A percentile compares a stretch with the other conserved stretches of the same genome.
Evolutionary conservation across 2,113 vertebrate genomes (phyloP).

Genomic region (Columba janthina): DNA sequence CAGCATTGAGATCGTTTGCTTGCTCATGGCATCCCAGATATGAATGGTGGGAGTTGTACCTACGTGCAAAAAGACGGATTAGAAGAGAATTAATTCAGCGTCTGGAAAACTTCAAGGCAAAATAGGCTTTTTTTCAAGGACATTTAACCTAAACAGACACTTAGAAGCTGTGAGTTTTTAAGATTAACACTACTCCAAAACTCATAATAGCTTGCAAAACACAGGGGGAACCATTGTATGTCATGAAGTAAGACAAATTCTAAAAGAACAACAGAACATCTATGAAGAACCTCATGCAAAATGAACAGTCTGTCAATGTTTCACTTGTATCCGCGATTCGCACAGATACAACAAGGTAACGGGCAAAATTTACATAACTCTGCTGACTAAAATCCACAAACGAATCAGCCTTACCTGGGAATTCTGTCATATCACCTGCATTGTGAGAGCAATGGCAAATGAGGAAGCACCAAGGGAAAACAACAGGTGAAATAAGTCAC

Average conservation of each 20-base stretch:
- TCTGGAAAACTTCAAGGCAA: background rate
- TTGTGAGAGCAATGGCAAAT: conserved; percentile 84
- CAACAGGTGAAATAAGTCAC: conserved; percentile 81
- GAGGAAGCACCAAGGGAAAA: conserved; percentile 83
- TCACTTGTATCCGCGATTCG: conserved; percentile 62
- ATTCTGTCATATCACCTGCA: conserved; percentile 89
- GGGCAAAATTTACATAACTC: conserved; percentile 17
- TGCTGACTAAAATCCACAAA: conserved; percentile 51
- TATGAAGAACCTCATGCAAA: conserved; percentile 35
- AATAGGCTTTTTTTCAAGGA: background rate
- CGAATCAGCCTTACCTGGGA: conserved; percentile 85
- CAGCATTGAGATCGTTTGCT: conserved; percentile 94
- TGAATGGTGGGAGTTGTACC: conserved; percentile 93
- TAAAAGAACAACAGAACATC: background rate
- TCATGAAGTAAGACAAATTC: conserved; percentile 16
- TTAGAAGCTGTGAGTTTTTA: background rate
- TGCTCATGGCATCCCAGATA: conserved; percentile 95
- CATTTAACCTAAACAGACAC: conserved; percentile 35
- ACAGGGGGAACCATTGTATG: background rate
- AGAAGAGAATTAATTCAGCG: background rate
- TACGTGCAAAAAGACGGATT: conserved; percentile 29
- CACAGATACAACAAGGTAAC: conserved; percentile 71
- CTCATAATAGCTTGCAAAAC: background rate
- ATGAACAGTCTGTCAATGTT: conserved; percentile 28
- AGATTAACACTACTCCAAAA: background rate